Evolutionary conservation across 2,888 invertebrate species (phyloP), one percentile per base, ranked within the genome.

Genomic region (Macrophya alboannulata): DNA sequence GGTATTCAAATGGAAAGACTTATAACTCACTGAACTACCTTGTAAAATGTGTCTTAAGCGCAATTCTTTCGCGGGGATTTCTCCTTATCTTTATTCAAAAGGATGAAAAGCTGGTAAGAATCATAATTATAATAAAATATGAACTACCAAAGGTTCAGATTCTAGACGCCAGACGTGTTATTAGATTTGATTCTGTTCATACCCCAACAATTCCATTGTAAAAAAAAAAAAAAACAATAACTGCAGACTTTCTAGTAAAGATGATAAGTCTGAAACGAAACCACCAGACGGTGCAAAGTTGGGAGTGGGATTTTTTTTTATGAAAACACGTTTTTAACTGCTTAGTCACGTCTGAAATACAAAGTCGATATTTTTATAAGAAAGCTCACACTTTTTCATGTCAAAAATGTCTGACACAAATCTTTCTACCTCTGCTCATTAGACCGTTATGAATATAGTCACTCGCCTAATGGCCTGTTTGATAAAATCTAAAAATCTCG

Each of bases 351-450:
- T 55, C 8, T 0, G 55, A 55, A n/a, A 55, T 55, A 55, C n/a
- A 55, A 55, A 55, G 55, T 55, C 55, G 55, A 55, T 55, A n/a
- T 55, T 55, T 55, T 55, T n/a, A 55, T n/a, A n/a, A 55, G n/a
- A 55, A 55, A n/a, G n/a, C n/a, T 8, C n/a, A n/a, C n/a, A n/a
- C 6, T 17, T 5, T 51, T 51, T n/a, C 51, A n/a, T 1, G 8
- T n/a, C n/a, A n/a, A 55, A n/a, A 55, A 55, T 55, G 6, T 55
- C 55, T n/a, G 55, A 55, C 55, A 55, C n/a, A n/a, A n/a, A 55
- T 55, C 55, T 55, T 8, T 55, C n/a, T 55, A 55, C n/a, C 8
- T 55, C n/a, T 55, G n/a, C 55, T n/a, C n/a, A 55, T 55, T 55
- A 51, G 17, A n/a, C n/a, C 51, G 51, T 8, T 51, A 51, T 51